phyloP scores from a whole-genome alignment of 2,113 vertebrate species.

The Podarcis raffonei region DNA sequence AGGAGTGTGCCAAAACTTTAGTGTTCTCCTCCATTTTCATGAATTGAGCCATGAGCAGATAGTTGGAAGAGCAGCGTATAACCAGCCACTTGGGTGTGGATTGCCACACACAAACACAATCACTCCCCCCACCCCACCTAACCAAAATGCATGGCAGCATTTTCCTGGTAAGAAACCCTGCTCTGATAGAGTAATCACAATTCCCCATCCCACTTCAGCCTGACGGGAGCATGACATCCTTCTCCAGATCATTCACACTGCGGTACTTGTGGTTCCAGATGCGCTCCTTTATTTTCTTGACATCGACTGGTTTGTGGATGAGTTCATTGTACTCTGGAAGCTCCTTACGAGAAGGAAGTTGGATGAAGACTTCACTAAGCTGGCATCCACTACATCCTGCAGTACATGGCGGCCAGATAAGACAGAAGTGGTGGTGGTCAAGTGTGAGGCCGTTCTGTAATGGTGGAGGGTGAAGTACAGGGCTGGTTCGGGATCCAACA shows the following conservation, averaged over 20 bases:
- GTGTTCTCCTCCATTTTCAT: neutral
- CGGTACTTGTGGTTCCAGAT: slow-evolving; percentile 91
- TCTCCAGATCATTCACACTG: slow-evolving; percentile 93
- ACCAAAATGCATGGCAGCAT: neutral
- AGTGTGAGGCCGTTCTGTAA: no score
- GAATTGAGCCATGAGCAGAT: neutral
- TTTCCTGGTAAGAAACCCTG: slow-evolving; percentile 14
- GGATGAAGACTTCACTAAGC: slow-evolving; percentile 96
- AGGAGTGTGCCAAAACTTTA: neutral
- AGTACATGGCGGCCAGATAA: no score
- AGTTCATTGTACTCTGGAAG: slow-evolving; percentile 97
- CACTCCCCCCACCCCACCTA: neutral
- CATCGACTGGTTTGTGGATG: slow-evolving; percentile 96
- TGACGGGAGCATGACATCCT: slow-evolving; percentile 93
- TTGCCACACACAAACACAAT: neutral
- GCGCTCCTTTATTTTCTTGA: slow-evolving; percentile 92
- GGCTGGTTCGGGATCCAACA: no score
- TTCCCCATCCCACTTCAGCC: no score
- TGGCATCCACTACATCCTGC: slow-evolving; percentile 83
- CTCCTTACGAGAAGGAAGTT: slow-evolving; percentile 96
- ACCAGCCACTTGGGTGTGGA: neutral
- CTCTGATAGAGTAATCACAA: no score
- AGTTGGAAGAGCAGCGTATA: neutral
- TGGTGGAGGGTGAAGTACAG: no score
- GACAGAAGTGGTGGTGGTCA: no score